Evolutionary conservation across 2,888 invertebrate genomes (phyloP), one percentile per base, ranked within the genome.

Genomic region (Aphidoletes aphidimyza): DNA sequence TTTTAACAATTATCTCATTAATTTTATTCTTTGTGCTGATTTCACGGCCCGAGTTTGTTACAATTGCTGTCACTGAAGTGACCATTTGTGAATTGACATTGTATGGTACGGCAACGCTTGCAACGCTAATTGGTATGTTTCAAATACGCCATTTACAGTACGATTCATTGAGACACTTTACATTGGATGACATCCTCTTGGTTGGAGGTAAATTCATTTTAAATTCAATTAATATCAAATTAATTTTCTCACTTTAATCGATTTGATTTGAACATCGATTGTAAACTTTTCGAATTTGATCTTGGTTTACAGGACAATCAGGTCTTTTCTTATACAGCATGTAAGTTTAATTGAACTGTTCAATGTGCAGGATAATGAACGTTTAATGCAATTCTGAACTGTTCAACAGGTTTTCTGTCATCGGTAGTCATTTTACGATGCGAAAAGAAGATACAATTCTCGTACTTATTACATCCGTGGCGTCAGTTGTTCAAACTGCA

Each of bases 271-370:
- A n/a, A n/a, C n/a, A n/a, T n/a, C n/a, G n/a, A n/a, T n/a, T n/a
- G n/a, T n/a, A n/a, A n/a, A n/a, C n/a, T n/a, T n/a, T n/a, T n/a
- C n/a, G n/a, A n/a, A n/a, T n/a, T n/a, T n/a, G n/a, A n/a, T n/a
- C n/a, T n/a, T n/a, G n/a, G 30, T 69, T 69, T 5, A 30, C 69
- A 69, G 69, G 81, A 0, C 97, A 98, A 89, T 96, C 96, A 0
- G 98, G 98, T 11, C 95, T 97, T 91, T 97, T 97, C 89, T 94
- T 98, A 86, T 97, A 97, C 89, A 96, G 96, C 86, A 96, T 96
- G 69, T 69, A 34, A 69, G 69, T 69, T 69, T 30, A 11, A 22
- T 54, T 22, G 5, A 2, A 11, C 3, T 22, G 22, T 54, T 22
- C 2, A 3, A 17, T 47, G 6, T 47, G 6, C 47, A n/a, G n/a